Evolutionary conservation across 2,888 invertebrate genomes (phyloP).

Genomic region (Cyaniris semiargus): DNA sequence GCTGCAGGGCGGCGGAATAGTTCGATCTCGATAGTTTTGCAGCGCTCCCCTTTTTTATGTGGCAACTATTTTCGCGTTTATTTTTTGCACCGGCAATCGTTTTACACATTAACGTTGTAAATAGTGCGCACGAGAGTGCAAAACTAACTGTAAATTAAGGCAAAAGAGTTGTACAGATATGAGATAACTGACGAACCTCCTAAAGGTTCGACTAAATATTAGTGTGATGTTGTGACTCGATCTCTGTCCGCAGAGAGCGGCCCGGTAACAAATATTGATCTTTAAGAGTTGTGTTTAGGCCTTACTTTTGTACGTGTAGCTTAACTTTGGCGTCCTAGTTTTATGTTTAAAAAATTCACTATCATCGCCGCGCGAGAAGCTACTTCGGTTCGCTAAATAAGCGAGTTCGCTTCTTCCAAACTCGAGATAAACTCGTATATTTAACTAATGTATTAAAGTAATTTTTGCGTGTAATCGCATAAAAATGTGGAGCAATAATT

Average conservation of each 20-base stretch:
- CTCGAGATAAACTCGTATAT: background rate
- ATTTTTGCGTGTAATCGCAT: background rate
- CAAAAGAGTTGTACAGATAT: constrained; percentile 19
- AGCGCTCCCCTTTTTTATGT: background rate
- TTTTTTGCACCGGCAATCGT: constrained; percentile 8
- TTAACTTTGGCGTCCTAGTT: constrained; percentile 18
- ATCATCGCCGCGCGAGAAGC: background rate
- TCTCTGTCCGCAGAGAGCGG: constrained; percentile 10
- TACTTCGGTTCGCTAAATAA: constrained; percentile 1
- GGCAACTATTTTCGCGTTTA: constrained; percentile 27
- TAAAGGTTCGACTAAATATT: constrained; percentile 21
- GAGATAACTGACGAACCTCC: background rate
- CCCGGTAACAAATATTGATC: constrained; percentile 23
- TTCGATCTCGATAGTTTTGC: constrained; percentile 16
- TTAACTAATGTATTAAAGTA: background rate
- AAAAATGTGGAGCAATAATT: background rate
- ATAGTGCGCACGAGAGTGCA: constrained; percentile 22
- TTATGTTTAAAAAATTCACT: background rate
- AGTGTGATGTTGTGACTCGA: constrained; percentile 25
- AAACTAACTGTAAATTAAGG: constrained; percentile 24
- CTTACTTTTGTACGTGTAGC: constrained; percentile 23
- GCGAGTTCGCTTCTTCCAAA: background rate
- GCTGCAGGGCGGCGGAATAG: constrained; percentile 32
- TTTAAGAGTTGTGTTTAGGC: constrained; percentile 28
- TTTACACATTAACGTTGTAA: constrained; percentile 23